Base-by-base conservation (phyloP, 2,113 vertebrate species). In the Tricholaema leucomelas region DNA sequence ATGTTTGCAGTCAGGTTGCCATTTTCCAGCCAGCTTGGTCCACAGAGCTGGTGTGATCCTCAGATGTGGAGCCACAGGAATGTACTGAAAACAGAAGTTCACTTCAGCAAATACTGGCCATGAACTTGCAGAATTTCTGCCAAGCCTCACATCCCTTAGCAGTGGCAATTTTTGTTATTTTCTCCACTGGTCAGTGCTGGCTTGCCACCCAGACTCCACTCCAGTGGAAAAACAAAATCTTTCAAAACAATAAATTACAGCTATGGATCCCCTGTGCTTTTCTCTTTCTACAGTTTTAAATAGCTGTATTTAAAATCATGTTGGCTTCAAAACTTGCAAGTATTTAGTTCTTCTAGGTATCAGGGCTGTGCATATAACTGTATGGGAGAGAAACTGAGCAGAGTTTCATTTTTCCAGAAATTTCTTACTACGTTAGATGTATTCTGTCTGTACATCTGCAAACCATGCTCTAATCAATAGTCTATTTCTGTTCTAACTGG, bases 71-170 rank as follows among this genome's bases (percentile, higher is more conserved):
- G 42, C 66, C 40, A 65, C n/a, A 90, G 79, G 80, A 88, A 88
- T 72, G 93, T 88, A 90, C 73, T 91, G 90, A 88, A 95, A 91
- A 60, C 0, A 4, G 24, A 85, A 82, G 64, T 66, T 82, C 40
- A 28, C 50, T 59, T 2, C 27, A 54, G 42, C 81, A 78, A 81
- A 84, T 28, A 58, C 44, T 78, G 66, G 60, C 55, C 40, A 15
- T 36, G 78, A 93, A 91, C 54, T 64, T 46, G 70, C 74, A 92
- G 38, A 44, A 81, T 40, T 76, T 79, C 55, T 88, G 92, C 74
- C 84, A 86, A 81, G 86, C 58, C 31, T 42, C 30, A n/a, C 8
- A 8, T 19, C 74, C 58, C 77, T 75, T 72, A 56, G 52, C 64
- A 77, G 48, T 38, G 46, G 15, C 44, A 35, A 56, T 35, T 74